Evolutionary conservation across 1,140 invertebrate species (phyloP).

Genomic region (Araneus ventricosus): DNA sequence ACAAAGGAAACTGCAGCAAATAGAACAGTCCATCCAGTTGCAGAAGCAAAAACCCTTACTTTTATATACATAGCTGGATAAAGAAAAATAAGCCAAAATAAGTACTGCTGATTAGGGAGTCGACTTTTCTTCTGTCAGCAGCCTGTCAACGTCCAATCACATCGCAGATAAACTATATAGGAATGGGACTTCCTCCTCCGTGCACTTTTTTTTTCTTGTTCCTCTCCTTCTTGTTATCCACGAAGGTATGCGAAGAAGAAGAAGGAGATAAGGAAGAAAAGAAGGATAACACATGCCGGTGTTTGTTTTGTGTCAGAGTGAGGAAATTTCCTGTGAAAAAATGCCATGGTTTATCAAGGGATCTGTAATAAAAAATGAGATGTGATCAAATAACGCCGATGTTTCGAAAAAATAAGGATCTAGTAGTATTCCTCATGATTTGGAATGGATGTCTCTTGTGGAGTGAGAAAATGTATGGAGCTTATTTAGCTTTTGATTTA

Average conservation of each 20-base stretch:
- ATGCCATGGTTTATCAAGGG: not conserved
- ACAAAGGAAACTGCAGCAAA: not conserved
- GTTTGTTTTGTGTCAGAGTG: conserved; percentile 54
- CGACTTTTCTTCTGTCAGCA: conserved; percentile 65
- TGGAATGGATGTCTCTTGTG: too few species aligned
- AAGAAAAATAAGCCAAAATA: conserved; percentile 46
- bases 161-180: conserved; percentile 63
- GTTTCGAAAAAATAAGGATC: too few species aligned
- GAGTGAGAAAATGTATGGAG: too few species aligned
- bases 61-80: conserved; percentile 34
- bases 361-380: not conserved
- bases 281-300: conserved; percentile 47
- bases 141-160: conserved; percentile 62
- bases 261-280: not conserved
- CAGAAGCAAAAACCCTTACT: conserved; percentile 12
- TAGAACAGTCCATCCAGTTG: not conserved
- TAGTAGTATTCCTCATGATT: too few species aligned
- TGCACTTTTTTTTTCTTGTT: not conserved
- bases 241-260: conserved; percentile 43
- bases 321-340: conserved; percentile 21
- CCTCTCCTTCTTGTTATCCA: conserved; percentile 11
- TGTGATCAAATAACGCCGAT: not conserved
- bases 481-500: too few species aligned
- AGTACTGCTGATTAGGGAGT: conserved; percentile 68
- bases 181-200: not conserved